Conservation (phyloP, 2,888 invertebrate genomes). For the Entomobrya multifasciata region DNA sequence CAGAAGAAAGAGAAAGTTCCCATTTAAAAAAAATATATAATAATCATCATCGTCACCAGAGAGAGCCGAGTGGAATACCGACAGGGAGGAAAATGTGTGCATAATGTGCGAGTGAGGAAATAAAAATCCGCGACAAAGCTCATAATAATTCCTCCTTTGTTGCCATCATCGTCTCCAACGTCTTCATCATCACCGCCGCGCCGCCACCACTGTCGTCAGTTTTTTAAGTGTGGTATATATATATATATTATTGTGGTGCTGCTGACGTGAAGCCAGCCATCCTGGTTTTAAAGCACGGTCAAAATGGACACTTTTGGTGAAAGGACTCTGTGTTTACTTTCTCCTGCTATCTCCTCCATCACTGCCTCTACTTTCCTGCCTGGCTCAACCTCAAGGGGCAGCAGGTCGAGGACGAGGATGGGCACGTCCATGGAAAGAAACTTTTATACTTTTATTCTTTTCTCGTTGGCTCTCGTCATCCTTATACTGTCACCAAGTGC, state of each 20-base stretch:
- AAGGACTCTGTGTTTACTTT: conserved; percentile 75
- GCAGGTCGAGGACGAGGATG: conserved; percentile 76
- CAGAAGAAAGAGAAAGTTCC: neutral
- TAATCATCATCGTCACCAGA: conserved; percentile 15
- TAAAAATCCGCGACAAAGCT: conserved; percentile 26
- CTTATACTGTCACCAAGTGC: conserved; percentile 79
- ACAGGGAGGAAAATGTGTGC: conserved; percentile 38
- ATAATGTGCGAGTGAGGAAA: conserved; percentile 34
- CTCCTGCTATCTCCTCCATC: conserved; percentile 69
- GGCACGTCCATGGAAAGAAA: conserved; percentile 74
- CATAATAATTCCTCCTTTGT: conserved; percentile 32
- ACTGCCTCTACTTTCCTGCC: conserved; percentile 75
- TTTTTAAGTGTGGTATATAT: conserved; percentile 48
- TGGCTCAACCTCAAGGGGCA: conserved; percentile 74
- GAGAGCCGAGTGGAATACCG: conserved; percentile 21
- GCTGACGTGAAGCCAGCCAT: conserved; percentile 64
- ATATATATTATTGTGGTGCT: conserved; percentile 14
- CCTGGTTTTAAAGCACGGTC: conserved; percentile 58
- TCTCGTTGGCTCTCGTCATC: conserved; percentile 77
- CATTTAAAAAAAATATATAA: neutral
- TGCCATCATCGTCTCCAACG: conserved; percentile 37
- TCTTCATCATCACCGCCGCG: conserved; percentile 21
- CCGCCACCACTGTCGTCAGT: conserved; percentile 44
- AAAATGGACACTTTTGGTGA: conserved; percentile 71
- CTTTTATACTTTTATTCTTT: conserved; percentile 76